Evolutionary conservation across 37 sponge, comb jelly and placozoan genomes (phyloP).

Genomic region (Lycopodina hypogea): DNA sequence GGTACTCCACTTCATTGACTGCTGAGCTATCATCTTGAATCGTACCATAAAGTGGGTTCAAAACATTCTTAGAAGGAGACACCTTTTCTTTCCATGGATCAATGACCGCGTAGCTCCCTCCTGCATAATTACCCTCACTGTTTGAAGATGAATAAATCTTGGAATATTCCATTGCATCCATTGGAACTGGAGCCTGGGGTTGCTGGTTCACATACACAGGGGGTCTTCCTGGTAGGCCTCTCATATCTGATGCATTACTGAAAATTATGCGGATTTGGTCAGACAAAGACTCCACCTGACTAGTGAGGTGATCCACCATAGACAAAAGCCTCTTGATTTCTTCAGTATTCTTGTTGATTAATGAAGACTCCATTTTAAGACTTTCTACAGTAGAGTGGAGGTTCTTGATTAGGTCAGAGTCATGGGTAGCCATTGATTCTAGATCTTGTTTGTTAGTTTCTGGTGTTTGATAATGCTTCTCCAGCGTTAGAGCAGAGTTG

Average conservation of each 20-base stretch:
- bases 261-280: constrained; percentile 28
- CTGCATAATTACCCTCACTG: too few relatives aligned
- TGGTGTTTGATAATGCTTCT: neutral
- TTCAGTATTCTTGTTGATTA: constrained; percentile 1
- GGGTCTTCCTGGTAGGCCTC: too few relatives aligned
- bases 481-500: too few relatives aligned
- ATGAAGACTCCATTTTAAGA: constrained; percentile 13
- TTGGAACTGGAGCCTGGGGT: too few relatives aligned
- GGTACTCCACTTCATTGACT: constrained; percentile 7
- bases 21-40: neutral
- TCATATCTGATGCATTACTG: too few relatives aligned
- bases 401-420: constrained; percentile 3
- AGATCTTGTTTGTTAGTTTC: constrained; percentile 1
- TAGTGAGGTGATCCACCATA: constrained; percentile 4
- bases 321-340: constrained; percentile 5
- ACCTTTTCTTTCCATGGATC: too few relatives aligned
- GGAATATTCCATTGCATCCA: too few relatives aligned
- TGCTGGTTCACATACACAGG: too few relatives aligned
- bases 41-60: neutral
- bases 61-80: too few relatives aligned
- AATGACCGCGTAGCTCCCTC: too few relatives aligned
- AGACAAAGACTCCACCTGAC: constrained; percentile 14
- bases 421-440: neutral
- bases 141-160: too few relatives aligned
- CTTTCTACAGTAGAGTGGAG: neutral